A percentile compares a stretch with the other conserved stretches of the same genome.
phyloP scores from a whole-genome alignment of 2,888 invertebrate species.

The Cephus pulcher region DNA sequence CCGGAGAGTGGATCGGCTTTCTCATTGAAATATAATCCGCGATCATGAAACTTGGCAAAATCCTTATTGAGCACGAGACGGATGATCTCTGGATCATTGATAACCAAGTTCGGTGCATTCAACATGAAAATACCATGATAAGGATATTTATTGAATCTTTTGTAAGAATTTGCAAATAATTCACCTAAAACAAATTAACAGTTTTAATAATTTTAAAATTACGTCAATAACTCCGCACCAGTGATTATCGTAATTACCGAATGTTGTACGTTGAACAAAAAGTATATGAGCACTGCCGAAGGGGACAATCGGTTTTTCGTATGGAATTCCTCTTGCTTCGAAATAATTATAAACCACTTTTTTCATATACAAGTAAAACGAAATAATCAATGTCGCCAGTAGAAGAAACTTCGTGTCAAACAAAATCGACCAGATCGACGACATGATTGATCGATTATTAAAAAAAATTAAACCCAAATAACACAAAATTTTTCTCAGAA shows the following conservation, averaged over 20 bases:
- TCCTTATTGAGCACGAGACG: slow-evolving; percentile 58
- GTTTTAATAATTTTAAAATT: too few species aligned
- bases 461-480: too few species aligned
- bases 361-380: slow-evolving; percentile 45
- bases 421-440: too few species aligned
- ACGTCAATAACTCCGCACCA: too few species aligned
- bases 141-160: too few species aligned
- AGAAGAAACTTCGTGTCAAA: too few species aligned
- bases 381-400: too few species aligned
- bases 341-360: slow-evolving; percentile 41
- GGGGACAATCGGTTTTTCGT: slow-evolving; percentile 35
- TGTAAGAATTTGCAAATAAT: too few species aligned
- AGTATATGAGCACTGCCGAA: slow-evolving; percentile 33
- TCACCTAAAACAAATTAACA: too few species aligned
- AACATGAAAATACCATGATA: too few species aligned
- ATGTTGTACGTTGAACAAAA: not conserved
- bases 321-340: slow-evolving; percentile 37
- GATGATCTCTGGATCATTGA: slow-evolving; percentile 54
- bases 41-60: slow-evolving; percentile 60
- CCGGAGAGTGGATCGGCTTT: slow-evolving; percentile 58
- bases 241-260: not conserved
- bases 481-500: too few species aligned
- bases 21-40: slow-evolving; percentile 54
- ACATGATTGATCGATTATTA: too few species aligned
- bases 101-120: slow-evolving; percentile 21